phyloP scores from a whole-genome alignment of 1,140 invertebrate genomes.

The Frieseomelitta varia region DNA sequence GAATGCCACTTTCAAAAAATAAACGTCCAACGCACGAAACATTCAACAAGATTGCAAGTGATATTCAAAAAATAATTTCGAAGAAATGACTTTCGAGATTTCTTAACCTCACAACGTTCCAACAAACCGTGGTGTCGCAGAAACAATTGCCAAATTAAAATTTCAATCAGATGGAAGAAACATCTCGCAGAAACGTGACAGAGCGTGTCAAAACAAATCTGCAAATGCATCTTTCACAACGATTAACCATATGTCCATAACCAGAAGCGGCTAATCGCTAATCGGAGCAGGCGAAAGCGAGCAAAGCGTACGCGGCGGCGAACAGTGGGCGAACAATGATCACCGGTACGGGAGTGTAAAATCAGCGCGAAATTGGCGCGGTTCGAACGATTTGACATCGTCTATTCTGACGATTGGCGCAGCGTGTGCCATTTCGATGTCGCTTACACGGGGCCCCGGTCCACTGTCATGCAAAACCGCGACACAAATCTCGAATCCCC shows the following conservation, averaged over 20 bases:
- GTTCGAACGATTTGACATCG: conserved; percentile 64
- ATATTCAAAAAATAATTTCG: too few relatives aligned
- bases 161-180: too few relatives aligned
- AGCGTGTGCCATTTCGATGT: conserved; percentile 65
- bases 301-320: background rate
- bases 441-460: conserved; percentile 44
- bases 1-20: too few relatives aligned
- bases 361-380: conserved; percentile 59
- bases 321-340: conserved; percentile 18
- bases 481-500: conserved; percentile 66
- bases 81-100: too few relatives aligned
- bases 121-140: too few relatives aligned
- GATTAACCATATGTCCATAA: conserved; percentile 21
- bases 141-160: background rate
- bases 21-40: too few relatives aligned
- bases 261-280: conserved; percentile 9
- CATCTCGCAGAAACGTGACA: background rate
- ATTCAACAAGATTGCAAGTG: too few relatives aligned
- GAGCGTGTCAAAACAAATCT: background rate
- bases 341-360: conserved; percentile 10
- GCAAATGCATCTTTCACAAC: background rate
- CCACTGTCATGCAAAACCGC: conserved; percentile 71
- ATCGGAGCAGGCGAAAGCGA: background rate
- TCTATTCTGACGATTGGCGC: conserved; percentile 62
- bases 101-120: too few relatives aligned